Evolutionary conservation across 2,113 vertebrate species (phyloP), one percentile per base, ranked within the genome.

Genomic region (Abramis brama): DNA sequence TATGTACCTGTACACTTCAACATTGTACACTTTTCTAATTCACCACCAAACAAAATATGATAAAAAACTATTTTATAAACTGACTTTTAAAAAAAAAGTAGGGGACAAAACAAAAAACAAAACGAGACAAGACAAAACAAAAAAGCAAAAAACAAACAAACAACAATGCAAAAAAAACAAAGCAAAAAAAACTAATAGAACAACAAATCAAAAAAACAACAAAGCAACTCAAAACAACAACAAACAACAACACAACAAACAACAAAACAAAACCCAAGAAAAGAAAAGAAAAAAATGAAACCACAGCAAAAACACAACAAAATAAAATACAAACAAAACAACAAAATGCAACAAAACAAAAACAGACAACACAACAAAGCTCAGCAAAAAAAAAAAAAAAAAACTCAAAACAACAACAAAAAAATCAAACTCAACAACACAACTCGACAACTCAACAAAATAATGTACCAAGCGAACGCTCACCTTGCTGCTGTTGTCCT

Each of bases 401-500:
- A 60, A 60, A n/a, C 7, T 43, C 59, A 60, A n/a, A n/a, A 60
- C 21, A 59, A 92, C n/a, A 52, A 1, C 13, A 52, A 17, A 5
- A 17, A 52, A 52, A 17, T 5, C 4, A 0, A 17, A 17, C 50
- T 19, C 17, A 55, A 55, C 15, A 17, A 17, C 15, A 17, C n/a
- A n/a, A n/a, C n/a, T n/a, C n/a, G n/a, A n/a, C 13, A 17, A 52
- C 47, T 50, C 1, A 55, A 52, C 50, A 43, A 6, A 36, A 43
- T 8, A 43, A 43, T 43, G 39, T 0, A 43, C 1, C 39, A 8
- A 8, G 1, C 0, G 39, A 43, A 43, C 39, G 33, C 36, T 95
- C 30, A 99, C 97, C 97, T 97, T 97, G 95, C 95, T 94, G 92
- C 94, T 89, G 3, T 95, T 92, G 84, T 99, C 98, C 89, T 96